Conservation (phyloP, 2,797 vertebrate genomes). For the Apogon talboti region DNA sequence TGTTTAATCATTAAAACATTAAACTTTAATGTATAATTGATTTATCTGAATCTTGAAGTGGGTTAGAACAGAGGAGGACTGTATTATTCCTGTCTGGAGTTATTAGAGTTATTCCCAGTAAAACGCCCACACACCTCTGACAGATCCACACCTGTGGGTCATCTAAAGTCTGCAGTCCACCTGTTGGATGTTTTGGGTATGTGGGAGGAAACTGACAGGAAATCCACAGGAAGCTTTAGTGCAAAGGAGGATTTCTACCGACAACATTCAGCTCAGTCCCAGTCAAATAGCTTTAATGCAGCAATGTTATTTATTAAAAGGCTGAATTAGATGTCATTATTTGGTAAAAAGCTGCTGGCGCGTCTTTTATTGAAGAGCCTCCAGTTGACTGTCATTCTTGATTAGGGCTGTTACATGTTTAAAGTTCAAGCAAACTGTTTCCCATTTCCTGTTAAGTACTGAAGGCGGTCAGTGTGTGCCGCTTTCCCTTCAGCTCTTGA, state of each 20-base stretch:
- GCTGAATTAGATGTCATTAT: not conserved
- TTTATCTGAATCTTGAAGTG: not conserved
- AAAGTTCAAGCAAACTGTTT: not conserved
- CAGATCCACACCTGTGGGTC: conserved; percentile 32
- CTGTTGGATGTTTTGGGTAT: conserved; percentile 30
- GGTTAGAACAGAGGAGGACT: not conserved
- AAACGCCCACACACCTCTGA: conserved; percentile 8
- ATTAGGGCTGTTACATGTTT: conserved; percentile 1
- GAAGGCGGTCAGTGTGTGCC: not conserved
- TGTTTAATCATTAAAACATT: no score
- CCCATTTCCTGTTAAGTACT: not conserved
- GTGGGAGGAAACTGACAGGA: conserved; percentile 24
- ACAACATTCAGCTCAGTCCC: not conserved
- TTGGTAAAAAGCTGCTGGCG: not conserved
- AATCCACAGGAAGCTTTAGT: not conserved
- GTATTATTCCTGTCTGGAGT: conserved; percentile 7
- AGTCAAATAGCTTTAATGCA: not conserved
- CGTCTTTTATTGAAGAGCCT: not conserved
- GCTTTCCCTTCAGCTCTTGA: not conserved
- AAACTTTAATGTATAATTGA: not conserved
- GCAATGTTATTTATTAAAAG: not conserved
- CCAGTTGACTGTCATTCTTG: not conserved
- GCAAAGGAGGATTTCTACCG: not conserved
- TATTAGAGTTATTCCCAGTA: not conserved
- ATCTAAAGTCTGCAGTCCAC: conserved; percentile 19